Base-by-base conservation (phyloP, 1,140 invertebrate genomes). In the Ganaspis sp. region DNA sequence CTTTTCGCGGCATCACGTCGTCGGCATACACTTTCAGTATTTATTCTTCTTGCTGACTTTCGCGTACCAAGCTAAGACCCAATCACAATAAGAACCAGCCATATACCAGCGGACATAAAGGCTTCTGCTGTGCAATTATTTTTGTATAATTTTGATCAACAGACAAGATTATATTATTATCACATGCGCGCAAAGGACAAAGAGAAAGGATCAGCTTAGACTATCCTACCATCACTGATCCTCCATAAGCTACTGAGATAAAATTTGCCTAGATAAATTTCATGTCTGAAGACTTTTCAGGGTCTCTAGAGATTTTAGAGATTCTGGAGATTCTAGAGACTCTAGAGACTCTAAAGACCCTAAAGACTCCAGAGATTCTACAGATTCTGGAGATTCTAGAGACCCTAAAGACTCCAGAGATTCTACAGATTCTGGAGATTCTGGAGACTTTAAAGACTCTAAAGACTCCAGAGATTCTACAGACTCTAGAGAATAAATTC, bases 81-180 rank as follows among this genome's bases (percentile, higher is more conserved):
- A 72, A 82, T 78, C 71, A 64, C 21, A 72, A 82, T 49, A 79
- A 81, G 76, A 81, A 78, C 53, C 58, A 73, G 70, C 73, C 75
- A 69, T 17, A n/a, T 5, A 45, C 1, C 45, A 29, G 37, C 12
- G 40, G 21, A 38, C 75, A 74, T 81, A 77, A 78, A 72, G 74
- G 74, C 77, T 70, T 75, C 76, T 81, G 80, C 79, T 80, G 84
- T 80, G 80, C 86, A 88, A 88, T 88, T 88, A 88, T 88, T 87
- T 88, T 87, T 82, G 77, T 85, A 87, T 87, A 85, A 86, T 86
- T 84, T 84, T 79, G 87, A 88, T 87, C 86, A 81, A 54, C 73
- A 74, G 74, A 19, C 40, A 76, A 87, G 87, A 88, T 88, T 87
- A 87, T 83, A 76, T 23, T 49, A 49, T 49, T n/a, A n/a, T n/a